phyloP scores from a whole-genome alignment of 2,888 invertebrate species.

The Drosophila limbata region DNA sequence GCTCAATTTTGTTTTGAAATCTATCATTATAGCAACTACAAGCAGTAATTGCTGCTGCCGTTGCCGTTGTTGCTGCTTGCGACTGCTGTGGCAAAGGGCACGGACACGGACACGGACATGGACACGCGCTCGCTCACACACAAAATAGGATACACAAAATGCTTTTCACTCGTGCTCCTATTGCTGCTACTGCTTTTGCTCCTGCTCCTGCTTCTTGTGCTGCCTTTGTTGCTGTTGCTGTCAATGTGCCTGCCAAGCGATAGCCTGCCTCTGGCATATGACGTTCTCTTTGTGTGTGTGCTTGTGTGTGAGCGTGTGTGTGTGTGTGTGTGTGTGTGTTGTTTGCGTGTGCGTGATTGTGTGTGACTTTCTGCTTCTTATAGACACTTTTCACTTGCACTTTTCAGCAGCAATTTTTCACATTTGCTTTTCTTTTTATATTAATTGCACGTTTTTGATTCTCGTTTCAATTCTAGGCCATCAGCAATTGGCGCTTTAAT shows the following conservation, averaged over 20 bases:
- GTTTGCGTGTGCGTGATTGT: slow-evolving; percentile 29
- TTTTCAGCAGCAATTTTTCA: slow-evolving; percentile 42
- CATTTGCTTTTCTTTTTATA: slow-evolving; percentile 30
- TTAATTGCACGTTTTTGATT: slow-evolving; percentile 35
- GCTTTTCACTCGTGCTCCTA: slow-evolving; percentile 52
- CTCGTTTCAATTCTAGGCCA: slow-evolving; percentile 50
- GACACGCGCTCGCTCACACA: slow-evolving; percentile 64
- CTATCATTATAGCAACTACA: slow-evolving; percentile 74
- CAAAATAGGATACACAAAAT: slow-evolving; percentile 79
- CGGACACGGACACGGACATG: slow-evolving; percentile 45
- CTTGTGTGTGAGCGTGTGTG: slow-evolving; percentile 21
- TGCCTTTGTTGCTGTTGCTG: slow-evolving; percentile 54
- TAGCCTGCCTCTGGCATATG: slow-evolving; percentile 77
- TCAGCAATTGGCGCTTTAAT: slow-evolving; percentile 69
- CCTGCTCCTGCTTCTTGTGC: slow-evolving; percentile 18
- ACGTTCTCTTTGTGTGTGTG: slow-evolving; percentile 66
- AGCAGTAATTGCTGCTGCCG: slow-evolving; percentile 59
- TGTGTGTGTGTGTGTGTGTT: slow-evolving; percentile 26
- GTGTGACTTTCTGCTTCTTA: slow-evolving; percentile 58
- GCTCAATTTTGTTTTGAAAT: slow-evolving; percentile 77
- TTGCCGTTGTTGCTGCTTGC: slow-evolving; percentile 23
- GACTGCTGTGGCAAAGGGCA: slow-evolving; percentile 39
- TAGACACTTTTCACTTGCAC: slow-evolving; percentile 74
- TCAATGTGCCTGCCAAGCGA: slow-evolving; percentile 64
- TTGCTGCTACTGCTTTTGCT: slow-evolving; percentile 28